phyloP scores from a whole-genome alignment of 2,797 vertebrate genomes.

The Sebastes umbrosus region DNA sequence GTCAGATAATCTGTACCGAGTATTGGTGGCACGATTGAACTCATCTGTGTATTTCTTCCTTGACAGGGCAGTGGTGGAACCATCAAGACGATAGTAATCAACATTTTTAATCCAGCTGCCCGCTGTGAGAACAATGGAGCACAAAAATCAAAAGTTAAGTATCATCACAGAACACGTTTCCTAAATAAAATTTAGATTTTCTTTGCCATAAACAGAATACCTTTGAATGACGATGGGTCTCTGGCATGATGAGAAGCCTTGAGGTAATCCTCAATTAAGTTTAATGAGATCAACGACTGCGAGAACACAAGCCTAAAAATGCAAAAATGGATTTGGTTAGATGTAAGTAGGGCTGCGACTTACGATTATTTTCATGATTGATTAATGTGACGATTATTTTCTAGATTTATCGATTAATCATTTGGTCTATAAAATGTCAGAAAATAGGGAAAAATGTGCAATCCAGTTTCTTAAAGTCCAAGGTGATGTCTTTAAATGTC shows the following conservation, averaged over 20 bases:
- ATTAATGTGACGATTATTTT: no score
- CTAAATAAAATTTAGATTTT: neutral
- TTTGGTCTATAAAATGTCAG: no score
- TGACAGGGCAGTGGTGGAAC: slow-evolving; percentile 83
- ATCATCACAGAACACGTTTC: neutral
- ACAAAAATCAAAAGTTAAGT: neutral
- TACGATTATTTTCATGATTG: no score
- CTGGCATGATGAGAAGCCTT: slow-evolving; percentile 83
- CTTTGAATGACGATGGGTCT: slow-evolving; percentile 84
- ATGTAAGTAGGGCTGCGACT: neutral
- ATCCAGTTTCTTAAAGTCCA: no score
- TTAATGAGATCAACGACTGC: slow-evolving; percentile 93
- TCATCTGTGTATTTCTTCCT: slow-evolving; percentile 94
- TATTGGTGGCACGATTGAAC: slow-evolving; percentile 89
- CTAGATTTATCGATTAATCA: no score
- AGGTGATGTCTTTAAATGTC: no score
- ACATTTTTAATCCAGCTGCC: slow-evolving; percentile 92
- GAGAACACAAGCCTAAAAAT: slow-evolving; percentile 92
- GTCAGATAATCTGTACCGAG: slow-evolving; percentile 79
- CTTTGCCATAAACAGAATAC: slow-evolving; percentile 60
- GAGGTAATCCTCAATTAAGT: slow-evolving; percentile 95
- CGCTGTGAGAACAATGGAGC: slow-evolving; percentile 44
- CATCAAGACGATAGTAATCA: slow-evolving; percentile 96
- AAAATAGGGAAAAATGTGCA: no score
- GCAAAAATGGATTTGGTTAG: slow-evolving; percentile 12